phyloP scores from a whole-genome alignment of 2,888 invertebrate genomes.

The Morpho helenor region DNA sequence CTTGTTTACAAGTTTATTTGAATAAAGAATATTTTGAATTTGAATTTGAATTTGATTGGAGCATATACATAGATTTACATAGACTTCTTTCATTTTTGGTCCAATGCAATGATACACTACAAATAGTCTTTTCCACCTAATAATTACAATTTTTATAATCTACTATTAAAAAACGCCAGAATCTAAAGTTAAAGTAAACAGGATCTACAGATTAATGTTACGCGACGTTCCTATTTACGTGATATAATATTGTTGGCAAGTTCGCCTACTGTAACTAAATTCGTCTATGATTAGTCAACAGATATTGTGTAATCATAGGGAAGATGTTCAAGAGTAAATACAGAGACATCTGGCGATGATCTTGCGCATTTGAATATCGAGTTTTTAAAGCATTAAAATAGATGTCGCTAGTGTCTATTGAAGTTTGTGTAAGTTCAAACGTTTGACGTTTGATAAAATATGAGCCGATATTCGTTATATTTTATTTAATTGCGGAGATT shows the following conservation, averaged over 20 bases:
- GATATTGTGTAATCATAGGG: conserved; percentile 21
- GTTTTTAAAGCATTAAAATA: conserved; percentile 28
- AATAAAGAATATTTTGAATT: no score
- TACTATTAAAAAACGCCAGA: no score
- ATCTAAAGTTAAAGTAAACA: conserved; percentile 4
- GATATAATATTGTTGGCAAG: conserved; percentile 24
- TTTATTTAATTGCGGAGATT: no score
- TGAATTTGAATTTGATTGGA: no score
- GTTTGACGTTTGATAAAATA: no score
- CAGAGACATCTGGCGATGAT: conserved; percentile 40
- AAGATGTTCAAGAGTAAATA: neutral
- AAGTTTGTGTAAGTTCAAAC: neutral
- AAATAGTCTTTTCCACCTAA: no score
- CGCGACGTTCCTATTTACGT: neutral
- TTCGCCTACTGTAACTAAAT: conserved; percentile 30
- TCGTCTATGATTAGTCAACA: conserved; percentile 29
- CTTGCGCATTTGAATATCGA: conserved; percentile 29
- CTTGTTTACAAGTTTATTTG: no score
- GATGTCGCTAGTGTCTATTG: conserved; percentile 42
- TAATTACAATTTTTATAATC: no score
- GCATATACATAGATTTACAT: no score
- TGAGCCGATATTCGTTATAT: no score
- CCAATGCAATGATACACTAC: no score
- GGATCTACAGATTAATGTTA: conserved; percentile 8
- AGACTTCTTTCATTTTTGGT: no score